phyloP scores from a whole-genome alignment of 2,797 vertebrate genomes.

The Psittacula derbiana region DNA sequence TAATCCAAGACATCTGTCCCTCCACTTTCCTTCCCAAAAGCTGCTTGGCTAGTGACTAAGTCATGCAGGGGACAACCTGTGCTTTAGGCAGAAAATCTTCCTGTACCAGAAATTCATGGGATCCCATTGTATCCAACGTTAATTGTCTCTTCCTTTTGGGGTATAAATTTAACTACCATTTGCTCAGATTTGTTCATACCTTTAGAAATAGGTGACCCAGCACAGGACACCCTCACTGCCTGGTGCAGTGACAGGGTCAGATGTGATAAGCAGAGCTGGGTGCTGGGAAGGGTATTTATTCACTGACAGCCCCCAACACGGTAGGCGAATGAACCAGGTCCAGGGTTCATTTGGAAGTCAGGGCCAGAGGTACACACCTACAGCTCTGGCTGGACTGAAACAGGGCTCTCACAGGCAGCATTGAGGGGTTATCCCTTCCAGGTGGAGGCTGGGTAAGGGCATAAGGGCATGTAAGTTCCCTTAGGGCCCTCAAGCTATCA shows the following conservation, averaged over 20 bases:
- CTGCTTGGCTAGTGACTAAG: background rate
- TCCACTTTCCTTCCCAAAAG: background rate
- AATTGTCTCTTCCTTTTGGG: background rate
- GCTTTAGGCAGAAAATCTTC: background rate
- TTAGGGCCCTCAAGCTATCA: background rate
- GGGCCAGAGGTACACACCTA: too few species aligned
- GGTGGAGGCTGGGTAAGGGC: background rate
- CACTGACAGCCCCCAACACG: background rate
- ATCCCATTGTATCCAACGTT: background rate
- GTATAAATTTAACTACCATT: background rate
- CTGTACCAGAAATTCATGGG: background rate
- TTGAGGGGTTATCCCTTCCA: background rate
- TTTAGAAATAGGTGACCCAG: background rate
- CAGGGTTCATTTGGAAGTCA: background rate
- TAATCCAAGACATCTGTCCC: background rate
- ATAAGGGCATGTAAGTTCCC: background rate
- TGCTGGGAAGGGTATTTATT: background rate
- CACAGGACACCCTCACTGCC: background rate
- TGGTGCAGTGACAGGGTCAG: background rate
- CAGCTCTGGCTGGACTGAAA: background rate
- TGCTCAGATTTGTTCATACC: background rate
- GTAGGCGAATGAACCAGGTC: background rate
- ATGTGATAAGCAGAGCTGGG: background rate
- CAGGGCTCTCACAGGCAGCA: rapidly evolving
- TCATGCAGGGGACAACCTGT: background rate